Conservation (phyloP, 2,113 vertebrate genomes). For the Mustela lutreola region DNA sequence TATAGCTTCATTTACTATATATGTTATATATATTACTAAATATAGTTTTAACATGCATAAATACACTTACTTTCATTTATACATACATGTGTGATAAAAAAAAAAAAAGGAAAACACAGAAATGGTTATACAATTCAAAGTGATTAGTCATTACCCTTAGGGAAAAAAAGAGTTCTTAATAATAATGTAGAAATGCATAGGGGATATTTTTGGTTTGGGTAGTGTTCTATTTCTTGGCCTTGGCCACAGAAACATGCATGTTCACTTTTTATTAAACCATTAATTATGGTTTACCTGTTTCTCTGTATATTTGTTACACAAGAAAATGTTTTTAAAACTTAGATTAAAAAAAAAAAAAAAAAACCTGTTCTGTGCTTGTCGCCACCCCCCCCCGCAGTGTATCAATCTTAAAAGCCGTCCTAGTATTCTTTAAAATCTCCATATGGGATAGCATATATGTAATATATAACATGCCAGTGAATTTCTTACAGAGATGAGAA, state of each 20-base stretch:
- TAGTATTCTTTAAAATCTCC: slow-evolving; percentile 47
- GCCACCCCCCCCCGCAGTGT: neutral
- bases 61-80: neutral
- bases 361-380: neutral
- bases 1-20: neutral
- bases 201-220: neutral
- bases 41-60: neutral
- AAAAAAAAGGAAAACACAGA: neutral
- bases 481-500: slow-evolving; percentile 62
- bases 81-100: neutral
- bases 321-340: slow-evolving; percentile 34
- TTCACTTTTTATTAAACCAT: slow-evolving; percentile 11
- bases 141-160: neutral
- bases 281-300: neutral
- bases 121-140: neutral
- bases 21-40: no score
- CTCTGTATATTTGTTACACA: neutral
- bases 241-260: neutral
- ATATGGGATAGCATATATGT: neutral
- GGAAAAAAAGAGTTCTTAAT: neutral
- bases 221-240: slow-evolving; percentile 14
- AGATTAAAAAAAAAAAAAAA: slow-evolving; percentile 11
- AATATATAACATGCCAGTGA: slow-evolving; percentile 47
- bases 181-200: neutral
- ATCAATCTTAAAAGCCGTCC: slow-evolving; percentile 21